A percentile compares a stretch with the other conserved stretches of the same genome.
Conservation (phyloP, 1,140 invertebrate genomes). For the Papilio polytes region DNA sequence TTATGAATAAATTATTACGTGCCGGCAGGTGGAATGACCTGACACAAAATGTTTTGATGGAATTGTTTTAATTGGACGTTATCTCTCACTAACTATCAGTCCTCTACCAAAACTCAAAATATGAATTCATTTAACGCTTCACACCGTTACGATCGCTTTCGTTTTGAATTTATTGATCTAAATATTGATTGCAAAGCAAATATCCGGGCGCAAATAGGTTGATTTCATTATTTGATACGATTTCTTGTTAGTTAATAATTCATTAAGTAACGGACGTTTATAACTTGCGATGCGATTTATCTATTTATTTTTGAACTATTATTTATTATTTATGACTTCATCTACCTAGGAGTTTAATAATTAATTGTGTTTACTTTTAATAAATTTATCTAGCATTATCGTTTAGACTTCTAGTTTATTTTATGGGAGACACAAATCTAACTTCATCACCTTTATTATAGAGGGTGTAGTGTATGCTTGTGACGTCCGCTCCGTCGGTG, state of each 20-base stretch:
- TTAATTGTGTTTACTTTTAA: not conserved
- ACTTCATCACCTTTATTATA: no score
- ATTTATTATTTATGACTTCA: not conserved
- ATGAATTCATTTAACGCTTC: constrained; percentile 74
- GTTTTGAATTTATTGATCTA: constrained; percentile 67
- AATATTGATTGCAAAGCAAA: constrained; percentile 77
- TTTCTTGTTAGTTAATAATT: constrained; percentile 43
- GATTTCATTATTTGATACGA: constrained; percentile 60
- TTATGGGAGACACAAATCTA: not conserved
- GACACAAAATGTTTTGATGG: constrained; percentile 83
- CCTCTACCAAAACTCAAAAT: constrained; percentile 70
- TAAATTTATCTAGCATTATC: not conserved
- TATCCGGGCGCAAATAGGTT: constrained; percentile 63
- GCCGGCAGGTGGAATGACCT: constrained; percentile 81
- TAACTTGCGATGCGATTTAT: constrained; percentile 33
- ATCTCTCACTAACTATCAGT: constrained; percentile 72
- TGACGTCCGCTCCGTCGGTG: no score
- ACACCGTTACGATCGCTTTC: constrained; percentile 67
- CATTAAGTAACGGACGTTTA: constrained; percentile 38
- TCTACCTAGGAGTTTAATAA: not conserved
- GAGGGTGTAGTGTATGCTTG: no score
- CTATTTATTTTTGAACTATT: constrained; percentile 28
- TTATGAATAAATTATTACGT: constrained; percentile 78
- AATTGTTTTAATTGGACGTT: constrained; percentile 82
- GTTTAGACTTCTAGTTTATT: not conserved